A percentile compares a stretch with the other conserved stretches of the same genome.
These are phyloP conservation scores for Bradynema listronoti DNA, from an alignment of 1,140 invertebrate genomes.

Conservation along the genomic window DNA sequence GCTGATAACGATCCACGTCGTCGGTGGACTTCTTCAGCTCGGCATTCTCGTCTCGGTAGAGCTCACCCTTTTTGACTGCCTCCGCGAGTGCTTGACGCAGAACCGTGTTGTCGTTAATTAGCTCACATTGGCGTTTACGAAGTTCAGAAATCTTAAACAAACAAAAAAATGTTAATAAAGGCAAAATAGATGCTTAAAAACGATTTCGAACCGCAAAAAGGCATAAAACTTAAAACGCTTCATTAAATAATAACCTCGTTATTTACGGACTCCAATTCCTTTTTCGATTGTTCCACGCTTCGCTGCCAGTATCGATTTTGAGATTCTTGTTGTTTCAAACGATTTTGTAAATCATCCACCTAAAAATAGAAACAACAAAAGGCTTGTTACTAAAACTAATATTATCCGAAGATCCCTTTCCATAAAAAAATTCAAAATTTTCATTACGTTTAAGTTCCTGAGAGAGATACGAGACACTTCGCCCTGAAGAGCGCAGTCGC, in stretches of 20 bases:
- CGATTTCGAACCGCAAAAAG: no score
- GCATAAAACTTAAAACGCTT: no score
- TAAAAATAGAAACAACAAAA: no score
- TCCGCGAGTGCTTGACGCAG: constrained; percentile 28
- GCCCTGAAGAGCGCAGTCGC: no score
- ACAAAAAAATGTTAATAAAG: neutral
- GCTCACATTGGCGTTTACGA: constrained; percentile 21
- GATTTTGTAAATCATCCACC: constrained; percentile 24
- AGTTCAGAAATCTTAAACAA: constrained; percentile 7
- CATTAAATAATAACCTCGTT: no score
- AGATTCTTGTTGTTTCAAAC: constrained; percentile 20
- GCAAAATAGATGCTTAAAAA: no score
- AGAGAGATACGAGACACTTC: neutral
- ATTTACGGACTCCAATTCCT: constrained; percentile 9
- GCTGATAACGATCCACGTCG: neutral
- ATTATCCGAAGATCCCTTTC: neutral
- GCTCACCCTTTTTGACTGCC: constrained; percentile 29
- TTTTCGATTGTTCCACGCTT: constrained; percentile 27
- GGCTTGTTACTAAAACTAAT: neutral
- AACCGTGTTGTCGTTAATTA: constrained; percentile 31
- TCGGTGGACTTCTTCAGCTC: constrained; percentile 12
- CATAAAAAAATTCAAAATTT: neutral
- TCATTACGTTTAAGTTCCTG: neutral
- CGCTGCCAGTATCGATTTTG: constrained; percentile 21
- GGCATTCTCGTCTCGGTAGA: constrained; percentile 17